Evolutionary conservation across 2,888 invertebrate genomes (phyloP), one percentile per base, ranked within the genome.

Genomic region (Hyposoter dolosus): DNA sequence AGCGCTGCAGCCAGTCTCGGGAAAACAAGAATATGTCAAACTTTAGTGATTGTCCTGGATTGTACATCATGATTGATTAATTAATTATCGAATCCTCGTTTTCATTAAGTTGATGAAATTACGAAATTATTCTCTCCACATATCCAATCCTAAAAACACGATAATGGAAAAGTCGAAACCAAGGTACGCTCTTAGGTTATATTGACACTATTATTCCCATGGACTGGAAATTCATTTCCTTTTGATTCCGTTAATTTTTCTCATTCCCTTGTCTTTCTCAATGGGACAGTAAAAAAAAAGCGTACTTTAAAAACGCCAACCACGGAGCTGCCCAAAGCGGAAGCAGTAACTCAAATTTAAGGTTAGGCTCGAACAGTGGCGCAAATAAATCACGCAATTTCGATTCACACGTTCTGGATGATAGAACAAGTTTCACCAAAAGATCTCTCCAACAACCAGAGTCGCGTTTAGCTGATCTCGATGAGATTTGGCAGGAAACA

Each of bases 401-500:
- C 32, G 76, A 77, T 28, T 60, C 40, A n/a, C 35, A 47, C 35
- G 47, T 60, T 35, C 5, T 56, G 19, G 35, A 53, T 12, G 53
- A 72, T 6, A 56, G 32, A 23, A 0, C 19, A 4, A 72, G 35
- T 15, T 82, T 71, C 45, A 47, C 65, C 0, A 82, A 86, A 40
- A 56, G 85, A 56, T 47, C 78, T 63, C 47, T 88, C 3, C 68
- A 68, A 9, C 88, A 88, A 63, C 82, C 84, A 10, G 68, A 75
- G 23, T 79, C 86, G 17, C 83, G 86, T 63, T 43, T 86, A 23
- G 84, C 81, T 47, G 79, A 88, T 17, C 47, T 88, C n/a, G 84
- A 83, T 45, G 82, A 88, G 60, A 85, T 80, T 69, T 83, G 81
- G 90, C 90, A 71, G 88, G 92, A 69, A 90, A 93, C 69, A 91